A percentile compares a stretch with the other conserved stretches of the same genome.
phyloP scores from a whole-genome alignment of 2,888 invertebrate species.

The Phaedon cochleariae region DNA sequence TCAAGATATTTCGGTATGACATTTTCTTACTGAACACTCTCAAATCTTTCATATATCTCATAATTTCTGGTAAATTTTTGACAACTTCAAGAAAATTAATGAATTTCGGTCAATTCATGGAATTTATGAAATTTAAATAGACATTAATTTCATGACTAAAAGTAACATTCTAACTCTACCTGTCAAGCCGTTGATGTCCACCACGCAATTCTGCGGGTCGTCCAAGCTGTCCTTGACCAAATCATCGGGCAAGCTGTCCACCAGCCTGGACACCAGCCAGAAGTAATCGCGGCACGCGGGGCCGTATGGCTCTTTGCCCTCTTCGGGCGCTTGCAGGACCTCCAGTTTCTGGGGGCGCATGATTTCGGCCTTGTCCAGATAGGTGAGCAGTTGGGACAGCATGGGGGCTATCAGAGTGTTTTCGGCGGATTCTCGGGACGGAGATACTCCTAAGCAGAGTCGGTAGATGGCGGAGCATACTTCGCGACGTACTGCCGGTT shows the following conservation, averaged over 20 bases:
- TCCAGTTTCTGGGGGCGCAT: conserved; percentile 75
- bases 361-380: conserved; percentile 84
- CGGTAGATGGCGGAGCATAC: conserved; percentile 93
- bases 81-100: too few species aligned
- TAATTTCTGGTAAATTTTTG: too few species aligned
- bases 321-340: conserved; percentile 66
- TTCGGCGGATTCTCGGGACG: conserved; percentile 61
- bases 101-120: too few species aligned
- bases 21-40: too few species aligned
- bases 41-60: too few species aligned
- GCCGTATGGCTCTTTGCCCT: conserved; percentile 93
- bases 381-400: conserved; percentile 80
- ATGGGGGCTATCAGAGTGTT: conserved; percentile 78
- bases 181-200: conserved; percentile 74
- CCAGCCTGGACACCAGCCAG: conserved; percentile 88
- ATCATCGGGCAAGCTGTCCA: conserved; percentile 85
- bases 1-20: too few species aligned
- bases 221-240: conserved; percentile 74
- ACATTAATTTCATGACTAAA: too few species aligned
- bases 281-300: conserved; percentile 95
- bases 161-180: too few species aligned
- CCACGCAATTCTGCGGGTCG: conserved; percentile 65
- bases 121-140: too few species aligned
- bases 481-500: conserved; percentile 89
- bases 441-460: conserved; percentile 76